Base-by-base conservation (phyloP, 2,888 invertebrate genomes). In the Griposia aprilina region DNA sequence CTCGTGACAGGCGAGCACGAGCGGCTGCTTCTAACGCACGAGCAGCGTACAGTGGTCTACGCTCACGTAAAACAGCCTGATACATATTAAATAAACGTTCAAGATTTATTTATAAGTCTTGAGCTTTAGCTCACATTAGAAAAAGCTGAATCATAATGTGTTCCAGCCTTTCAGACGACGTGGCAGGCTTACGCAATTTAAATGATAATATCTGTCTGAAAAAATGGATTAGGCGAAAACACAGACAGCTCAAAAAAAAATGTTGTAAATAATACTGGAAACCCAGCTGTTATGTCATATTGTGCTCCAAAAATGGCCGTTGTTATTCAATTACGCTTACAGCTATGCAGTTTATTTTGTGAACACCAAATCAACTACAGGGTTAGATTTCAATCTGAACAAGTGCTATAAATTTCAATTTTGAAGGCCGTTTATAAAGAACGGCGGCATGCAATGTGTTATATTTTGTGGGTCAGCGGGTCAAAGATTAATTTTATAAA, bases 1-100 rank as follows among this genome's bases (percentile, higher is more conserved):
- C 91, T 15, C 89, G 89, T 8, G 91, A 93, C 0, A 96, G 92
- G 7, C 96, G 92, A 1, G 90, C 91, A 0, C 94, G 89, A 0
- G 96, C 95, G 0, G 92, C 92, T 3, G 90, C 91, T 83, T 95
- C 95, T 0, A 92, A 86, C 2, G 95, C 94, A 5, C 94, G 88
- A 3, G 95, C 95, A 0, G 96, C 95, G 81, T 96, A 97, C 6
- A 96, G 80, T 0, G 96, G 96, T 11, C 94, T 91, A 62, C 96
- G 93, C 86, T 95, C 95, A 8, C 95, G 94, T 13, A 96, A 91
- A 0, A 96, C 95, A 20, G 88, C 92, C 96, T 96, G 74, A 69
- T 75, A 77, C 67, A 85, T 65, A 78, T 78, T 62, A 77, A 74
- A 85, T 80, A 80, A 74, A 73, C 55, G 79, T 80, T 78, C 74